Conservation (phyloP, 1,140 invertebrate genomes). For the Drosophila chauvacae region DNA sequence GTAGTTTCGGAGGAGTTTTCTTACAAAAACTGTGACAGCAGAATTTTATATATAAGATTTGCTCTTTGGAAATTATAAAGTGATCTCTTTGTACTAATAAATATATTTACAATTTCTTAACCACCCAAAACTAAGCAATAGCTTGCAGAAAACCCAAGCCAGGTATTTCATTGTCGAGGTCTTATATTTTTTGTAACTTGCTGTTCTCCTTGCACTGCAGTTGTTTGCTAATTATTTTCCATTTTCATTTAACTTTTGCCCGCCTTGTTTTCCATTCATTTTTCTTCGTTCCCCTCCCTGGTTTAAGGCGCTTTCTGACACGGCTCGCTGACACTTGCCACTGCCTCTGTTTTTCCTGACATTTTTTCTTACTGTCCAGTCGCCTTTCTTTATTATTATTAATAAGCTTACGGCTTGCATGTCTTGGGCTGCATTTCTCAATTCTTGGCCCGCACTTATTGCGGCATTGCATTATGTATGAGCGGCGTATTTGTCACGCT, state of each 20-base stretch:
- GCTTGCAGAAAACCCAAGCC: neutral
- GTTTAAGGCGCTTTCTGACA: conserved; percentile 62
- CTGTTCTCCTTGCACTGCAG: conserved; percentile 19
- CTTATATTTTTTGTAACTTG: neutral
- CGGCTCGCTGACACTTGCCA: conserved; percentile 49
- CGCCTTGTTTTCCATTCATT: conserved; percentile 36
- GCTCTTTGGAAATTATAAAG: neutral
- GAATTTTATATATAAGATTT: too few relatives aligned
- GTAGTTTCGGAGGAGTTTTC: too few relatives aligned
- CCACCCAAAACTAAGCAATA: neutral
- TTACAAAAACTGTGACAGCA: too few relatives aligned
- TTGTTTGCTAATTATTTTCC: conserved; percentile 75
- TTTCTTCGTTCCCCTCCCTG: conserved; percentile 6
- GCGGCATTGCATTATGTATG: conserved; percentile 58
- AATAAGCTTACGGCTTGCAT: conserved; percentile 44
- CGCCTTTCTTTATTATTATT: conserved; percentile 27
- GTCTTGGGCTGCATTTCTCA: conserved; percentile 22
- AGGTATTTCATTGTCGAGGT: neutral
- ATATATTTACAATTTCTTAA: neutral
- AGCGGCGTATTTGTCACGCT: conserved; percentile 53
- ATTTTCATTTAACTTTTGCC: conserved; percentile 56
- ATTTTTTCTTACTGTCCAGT: conserved; percentile 12
- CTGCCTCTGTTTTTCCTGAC: conserved; percentile 29
- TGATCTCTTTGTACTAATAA: neutral
- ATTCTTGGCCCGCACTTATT: conserved; percentile 15